Conservation (phyloP, 2,888 invertebrate genomes). For the Caenorhabditis sp. region DNA sequence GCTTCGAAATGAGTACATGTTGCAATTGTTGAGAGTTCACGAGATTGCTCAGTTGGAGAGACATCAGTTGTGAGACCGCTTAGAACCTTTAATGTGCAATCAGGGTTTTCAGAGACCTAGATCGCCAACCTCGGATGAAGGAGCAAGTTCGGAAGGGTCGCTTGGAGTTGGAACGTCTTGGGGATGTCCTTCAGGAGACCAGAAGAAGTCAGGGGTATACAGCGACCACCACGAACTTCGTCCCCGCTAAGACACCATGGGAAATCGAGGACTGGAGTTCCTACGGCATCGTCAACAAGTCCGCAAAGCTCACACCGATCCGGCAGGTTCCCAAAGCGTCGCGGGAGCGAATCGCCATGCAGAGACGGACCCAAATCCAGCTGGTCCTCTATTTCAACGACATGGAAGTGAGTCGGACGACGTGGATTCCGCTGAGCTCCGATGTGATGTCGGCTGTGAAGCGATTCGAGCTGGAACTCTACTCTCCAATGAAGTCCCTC, state of each 20-base stretch:
- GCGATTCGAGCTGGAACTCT: slow-evolving; percentile 58
- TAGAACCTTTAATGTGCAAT: background rate
- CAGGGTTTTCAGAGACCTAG: slow-evolving; percentile 45
- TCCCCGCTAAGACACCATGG: slow-evolving; percentile 34
- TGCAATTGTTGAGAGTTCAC: slow-evolving; percentile 55
- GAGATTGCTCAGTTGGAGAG: slow-evolving; percentile 47
- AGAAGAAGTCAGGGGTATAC: slow-evolving; percentile 57
- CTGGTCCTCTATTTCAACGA: slow-evolving; percentile 61
- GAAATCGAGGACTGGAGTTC: slow-evolving; percentile 47
- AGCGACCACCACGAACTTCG: slow-evolving; percentile 29
- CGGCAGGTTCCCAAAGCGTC: slow-evolving; percentile 47
- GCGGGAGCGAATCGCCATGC: slow-evolving; percentile 26
- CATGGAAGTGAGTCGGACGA: slow-evolving; percentile 51
- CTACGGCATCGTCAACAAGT: slow-evolving; percentile 29
- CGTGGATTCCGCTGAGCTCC: slow-evolving; percentile 46
- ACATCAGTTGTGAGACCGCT: slow-evolving; percentile 48
- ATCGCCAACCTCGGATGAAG: slow-evolving; percentile 35
- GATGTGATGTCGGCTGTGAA: slow-evolving; percentile 41
- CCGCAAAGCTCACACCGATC: slow-evolving; percentile 34
- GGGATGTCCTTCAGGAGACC: slow-evolving; percentile 37
- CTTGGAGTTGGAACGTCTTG: slow-evolving; percentile 41
- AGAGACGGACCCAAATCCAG: slow-evolving; percentile 43
- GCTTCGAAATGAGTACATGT: slow-evolving; percentile 50
- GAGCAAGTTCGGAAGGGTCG: slow-evolving; percentile 47
- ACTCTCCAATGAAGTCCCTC: slow-evolving; percentile 42